Evolutionary conservation across 1,140 invertebrate genomes (phyloP).

Genomic region (Temnothorax curvispinosus): DNA sequence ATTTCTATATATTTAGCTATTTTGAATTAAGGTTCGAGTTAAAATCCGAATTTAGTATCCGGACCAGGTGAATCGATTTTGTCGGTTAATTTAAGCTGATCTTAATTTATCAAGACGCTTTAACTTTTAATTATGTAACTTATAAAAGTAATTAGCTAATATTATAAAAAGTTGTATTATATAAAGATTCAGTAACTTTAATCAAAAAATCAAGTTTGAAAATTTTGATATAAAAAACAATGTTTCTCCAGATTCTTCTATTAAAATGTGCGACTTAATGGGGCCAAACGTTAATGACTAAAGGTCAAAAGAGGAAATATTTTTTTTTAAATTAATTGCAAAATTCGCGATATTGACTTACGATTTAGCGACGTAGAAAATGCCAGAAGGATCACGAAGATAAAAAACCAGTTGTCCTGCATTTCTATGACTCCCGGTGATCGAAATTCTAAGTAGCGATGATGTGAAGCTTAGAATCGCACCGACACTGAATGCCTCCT

Average conservation of each 20-base stretch:
- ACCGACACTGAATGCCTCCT: slow-evolving; percentile 71
- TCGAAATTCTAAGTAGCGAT: slow-evolving; percentile 50
- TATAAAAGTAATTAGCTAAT: neutral
- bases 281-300: neutral
- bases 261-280: neutral
- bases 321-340: neutral
- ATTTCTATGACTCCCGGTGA: slow-evolving; percentile 53
- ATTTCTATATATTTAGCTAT: neutral
- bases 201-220: neutral
- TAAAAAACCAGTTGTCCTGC: slow-evolving; percentile 65
- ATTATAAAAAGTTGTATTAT: neutral
- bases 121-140: neutral
- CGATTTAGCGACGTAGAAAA: slow-evolving; percentile 72
- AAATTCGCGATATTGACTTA: slow-evolving; percentile 65
- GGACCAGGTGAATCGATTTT: neutral
- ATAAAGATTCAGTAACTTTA: neutral
- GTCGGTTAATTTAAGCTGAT: neutral
- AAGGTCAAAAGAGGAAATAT: neutral
- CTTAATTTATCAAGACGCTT: neutral
- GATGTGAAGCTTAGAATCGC: slow-evolving; percentile 60
- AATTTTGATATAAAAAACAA: neutral
- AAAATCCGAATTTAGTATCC: neutral
- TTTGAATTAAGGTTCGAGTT: neutral
- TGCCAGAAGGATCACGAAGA: slow-evolving; percentile 71
- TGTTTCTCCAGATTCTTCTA: neutral